Conservation (phyloP, 1,140 invertebrate species). For the Pseudomyrmex concolor region DNA sequence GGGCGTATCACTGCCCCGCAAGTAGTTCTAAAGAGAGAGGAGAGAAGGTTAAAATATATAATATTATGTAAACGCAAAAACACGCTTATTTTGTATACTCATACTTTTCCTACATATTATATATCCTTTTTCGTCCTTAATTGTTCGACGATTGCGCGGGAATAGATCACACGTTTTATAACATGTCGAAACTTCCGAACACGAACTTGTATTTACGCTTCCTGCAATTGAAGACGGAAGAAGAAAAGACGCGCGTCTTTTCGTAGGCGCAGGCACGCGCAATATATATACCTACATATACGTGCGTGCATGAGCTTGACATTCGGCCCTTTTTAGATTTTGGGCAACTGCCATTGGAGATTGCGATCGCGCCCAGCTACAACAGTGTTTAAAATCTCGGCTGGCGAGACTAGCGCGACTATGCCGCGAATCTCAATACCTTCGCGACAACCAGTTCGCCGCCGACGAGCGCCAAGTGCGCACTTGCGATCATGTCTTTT, state of each 20-base stretch:
- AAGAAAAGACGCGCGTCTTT: too few relatives aligned
- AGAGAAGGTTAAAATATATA: slow-evolving; percentile 59
- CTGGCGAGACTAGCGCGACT: slow-evolving; percentile 32
- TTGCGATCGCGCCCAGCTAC: slow-evolving; percentile 77
- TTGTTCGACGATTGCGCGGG: too few relatives aligned
- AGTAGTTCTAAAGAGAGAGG: slow-evolving; percentile 61
- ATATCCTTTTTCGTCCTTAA: too few relatives aligned
- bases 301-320: slow-evolving; percentile 79
- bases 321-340: slow-evolving; percentile 83
- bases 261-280: too few relatives aligned
- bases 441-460: slow-evolving; percentile 76
- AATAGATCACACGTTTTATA: too few relatives aligned
- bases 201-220: too few relatives aligned
- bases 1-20: slow-evolving; percentile 59
- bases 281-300: too few relatives aligned
- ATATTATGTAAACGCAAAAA: slow-evolving; percentile 41
- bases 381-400: slow-evolving; percentile 77
- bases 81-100: background rate
- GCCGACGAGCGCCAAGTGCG: slow-evolving; percentile 74
- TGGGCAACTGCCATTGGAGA: slow-evolving; percentile 81
- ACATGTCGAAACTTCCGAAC: too few relatives aligned
- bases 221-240: too few relatives aligned
- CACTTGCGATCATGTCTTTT: slow-evolving; percentile 59
- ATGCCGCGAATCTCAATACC: slow-evolving; percentile 64
- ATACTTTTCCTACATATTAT: too few relatives aligned